Percentiles rank a stretch among this genome's conserved stretches.
Evolutionary conservation across 2,113 vertebrate species (phyloP).

Genomic region (Notarius lentiginosus): DNA sequence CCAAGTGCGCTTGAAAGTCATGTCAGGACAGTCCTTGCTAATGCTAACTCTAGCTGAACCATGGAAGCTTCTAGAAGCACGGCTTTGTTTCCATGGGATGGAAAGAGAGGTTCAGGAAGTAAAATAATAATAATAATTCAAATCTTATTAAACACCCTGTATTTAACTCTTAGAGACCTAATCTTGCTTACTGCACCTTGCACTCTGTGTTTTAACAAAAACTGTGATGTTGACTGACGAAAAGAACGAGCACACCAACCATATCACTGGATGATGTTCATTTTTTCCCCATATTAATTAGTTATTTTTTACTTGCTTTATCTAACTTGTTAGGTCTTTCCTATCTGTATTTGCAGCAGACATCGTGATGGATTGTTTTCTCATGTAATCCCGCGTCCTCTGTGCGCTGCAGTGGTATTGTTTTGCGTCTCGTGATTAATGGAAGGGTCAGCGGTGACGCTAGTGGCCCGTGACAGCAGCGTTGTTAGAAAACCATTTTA

Average conservation of each 20-base stretch:
- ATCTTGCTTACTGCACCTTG: neutral
- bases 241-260: neutral
- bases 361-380: neutral
- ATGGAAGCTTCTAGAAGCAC: neutral
- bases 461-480: conserved; percentile 61
- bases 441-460: conserved; percentile 21
- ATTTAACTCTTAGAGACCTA: neutral
- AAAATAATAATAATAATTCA: neutral
- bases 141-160: neutral
- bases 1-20: neutral
- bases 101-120: neutral
- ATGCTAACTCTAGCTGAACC: neutral
- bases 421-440: conserved; percentile 39
- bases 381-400: neutral
- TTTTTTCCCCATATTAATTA: neutral
- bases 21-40: neutral
- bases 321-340: neutral
- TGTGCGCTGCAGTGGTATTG: neutral
- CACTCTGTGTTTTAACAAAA: neutral
- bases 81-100: neutral
- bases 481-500: conserved; percentile 63
- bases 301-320: neutral
- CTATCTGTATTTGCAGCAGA: neutral
- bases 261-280: too few relatives aligned
- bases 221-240: neutral